Percentiles rank a stretch among this genome's conserved stretches.
These are phyloP conservation scores for Phrynocephalus forsythii DNA, from an alignment of 2,797 vertebrate genomes.

Conservation along the genomic window DNA sequence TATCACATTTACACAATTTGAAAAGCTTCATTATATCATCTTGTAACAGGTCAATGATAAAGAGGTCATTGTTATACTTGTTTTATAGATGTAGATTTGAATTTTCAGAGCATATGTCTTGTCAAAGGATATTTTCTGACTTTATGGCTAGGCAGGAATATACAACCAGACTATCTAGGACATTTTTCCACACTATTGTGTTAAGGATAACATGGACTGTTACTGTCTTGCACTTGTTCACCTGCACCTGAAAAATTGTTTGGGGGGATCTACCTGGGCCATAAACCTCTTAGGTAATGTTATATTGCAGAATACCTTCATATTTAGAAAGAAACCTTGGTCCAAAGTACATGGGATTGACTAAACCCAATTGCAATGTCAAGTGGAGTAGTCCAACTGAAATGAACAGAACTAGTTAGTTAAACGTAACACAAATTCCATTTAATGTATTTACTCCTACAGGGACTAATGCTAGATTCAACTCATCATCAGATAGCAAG, in stretches of 20 bases:
- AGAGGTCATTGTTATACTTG: neutral
- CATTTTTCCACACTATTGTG: neutral
- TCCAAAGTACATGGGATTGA: no score
- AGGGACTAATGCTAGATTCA: no score
- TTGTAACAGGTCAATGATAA: slow-evolving; percentile 6
- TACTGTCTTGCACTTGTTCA: neutral
- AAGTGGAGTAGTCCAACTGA: no score
- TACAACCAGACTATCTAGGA: neutral
- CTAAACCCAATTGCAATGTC: no score
- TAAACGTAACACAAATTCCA: no score
- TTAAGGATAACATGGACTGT: neutral
- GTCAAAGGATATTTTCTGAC: neutral
- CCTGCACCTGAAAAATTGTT: neutral
- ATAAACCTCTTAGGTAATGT: neutral
- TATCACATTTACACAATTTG: neutral
- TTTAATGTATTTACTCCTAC: no score
- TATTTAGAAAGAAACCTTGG: neutral
- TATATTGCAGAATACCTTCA: neutral
- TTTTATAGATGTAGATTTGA: slow-evolving; percentile 8
- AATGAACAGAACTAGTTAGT: no score
- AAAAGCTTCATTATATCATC: neutral
- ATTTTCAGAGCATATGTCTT: neutral
- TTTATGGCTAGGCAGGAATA: neutral
- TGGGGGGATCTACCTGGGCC: neutral
- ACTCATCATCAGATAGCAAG: no score